Evolutionary conservation across 2,113 vertebrate species (phyloP), one percentile per base, ranked within the genome.

Genomic region (Pluvianellus socialis): DNA sequence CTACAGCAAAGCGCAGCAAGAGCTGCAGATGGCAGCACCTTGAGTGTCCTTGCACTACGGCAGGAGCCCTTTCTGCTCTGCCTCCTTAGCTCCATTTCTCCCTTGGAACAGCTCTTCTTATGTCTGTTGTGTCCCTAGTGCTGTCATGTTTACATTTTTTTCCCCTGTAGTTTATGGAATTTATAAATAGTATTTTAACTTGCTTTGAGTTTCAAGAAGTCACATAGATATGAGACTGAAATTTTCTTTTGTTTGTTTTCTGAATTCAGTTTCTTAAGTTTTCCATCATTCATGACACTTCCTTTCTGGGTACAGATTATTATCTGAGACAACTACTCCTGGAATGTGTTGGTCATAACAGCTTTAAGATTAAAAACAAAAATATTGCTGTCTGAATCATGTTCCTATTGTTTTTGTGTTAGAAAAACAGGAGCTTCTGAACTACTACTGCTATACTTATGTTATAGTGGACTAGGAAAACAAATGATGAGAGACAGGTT

Each of bases 261-360:
- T 90, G 63, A 86, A 33, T 88, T 95, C 53, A 38, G 61, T 75
- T 74, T 95, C 67, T 89, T 32, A 56, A 58, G 58, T 66, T 92
- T 95, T 93, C 72, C 68, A 77, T 92, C 75, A 40, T 92, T 94
- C 61, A 47, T 28, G 35, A 62, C 30, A 52, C 62, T 86, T 96
- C 75, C 88, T 90, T 96, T 75, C 85, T 93, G 74, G 63, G 85
- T 94, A 80, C 62, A 79, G 87, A 76, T 91, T 9, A 49, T 63
- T 75, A 91, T 96, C 80, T 89, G 84, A 82, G 45, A 55, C 27
- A 24, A 59, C 62, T 70, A 6, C 71, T 91, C 53, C 91, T 84
- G 92, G 67, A 90, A 92, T 66, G 71, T 62, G 38, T 94, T 96
- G 93, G 85, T 95, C 85, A 92, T 71, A 91, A 83, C n/a, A 87